Base-by-base conservation (phyloP, 2,888 invertebrate species). In the Drosophila multiciliata region DNA sequence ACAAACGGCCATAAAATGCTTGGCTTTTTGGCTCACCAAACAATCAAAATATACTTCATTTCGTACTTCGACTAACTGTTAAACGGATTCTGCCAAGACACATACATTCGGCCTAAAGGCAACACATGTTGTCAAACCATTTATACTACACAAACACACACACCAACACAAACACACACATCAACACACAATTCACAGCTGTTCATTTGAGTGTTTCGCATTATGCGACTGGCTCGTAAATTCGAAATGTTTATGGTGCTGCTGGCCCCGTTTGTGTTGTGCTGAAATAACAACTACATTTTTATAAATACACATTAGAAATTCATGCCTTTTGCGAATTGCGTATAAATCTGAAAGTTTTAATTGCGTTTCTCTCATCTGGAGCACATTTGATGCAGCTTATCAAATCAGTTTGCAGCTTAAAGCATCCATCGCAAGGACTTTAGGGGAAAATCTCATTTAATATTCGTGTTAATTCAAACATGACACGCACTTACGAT, bases 31-130 rank as follows among this genome's bases (percentile, higher is more conserved):
- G 76, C 79, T 81, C 80, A 69, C 74, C 75, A 87, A 80, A 83
- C 81, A 83, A 85, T 85, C 85, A 81, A 85, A 87, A 79, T 81
- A 83, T 83, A 78, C 83, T 83, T 81, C 85, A 83, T 79, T 75
- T 73, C 65, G 73, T 75, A 62, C 76, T 60, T 64, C 62, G 35
- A 67, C 55, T 61, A 65, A 63, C 72, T 59, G 54, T 67, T 35
- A 29, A 59, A 49, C 50, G 60, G 36, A 57, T 61, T 36, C 38
- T 61, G 65, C 52, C 57, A 52, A 69, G 71, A 64, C 73, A 76
- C 73, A 82, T 82, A 75, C 81, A 80, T 83, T 66, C 62, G 54
- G 63, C 48, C 36, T 72, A 35, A 60, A 59, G 57, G 52, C 66
- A 64, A 60, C 69, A 78, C 77, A 77, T 73, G 82, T 52, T 79